Evolutionary conservation across 2,113 vertebrate species (phyloP).

Genomic region (Rhabdomys dilectus): DNA sequence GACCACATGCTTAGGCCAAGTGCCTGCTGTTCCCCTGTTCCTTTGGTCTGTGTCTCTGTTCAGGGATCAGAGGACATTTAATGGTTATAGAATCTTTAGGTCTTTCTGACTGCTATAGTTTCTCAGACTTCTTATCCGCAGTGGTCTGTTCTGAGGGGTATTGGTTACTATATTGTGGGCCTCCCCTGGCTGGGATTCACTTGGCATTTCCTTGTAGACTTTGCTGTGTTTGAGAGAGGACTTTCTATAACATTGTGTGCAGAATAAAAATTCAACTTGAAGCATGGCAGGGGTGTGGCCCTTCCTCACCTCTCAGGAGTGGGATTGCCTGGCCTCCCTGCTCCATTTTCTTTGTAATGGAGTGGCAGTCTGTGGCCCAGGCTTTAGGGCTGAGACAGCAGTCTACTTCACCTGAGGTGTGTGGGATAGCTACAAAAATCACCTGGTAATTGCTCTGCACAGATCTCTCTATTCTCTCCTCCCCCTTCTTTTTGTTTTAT

Average conservation of each 20-base stretch:
- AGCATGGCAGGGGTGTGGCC: not conserved
- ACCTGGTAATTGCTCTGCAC: not conserved
- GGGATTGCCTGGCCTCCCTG: not conserved
- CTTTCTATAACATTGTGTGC: too few relatives aligned
- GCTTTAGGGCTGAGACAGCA: not conserved
- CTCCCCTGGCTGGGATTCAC: fast-evolving
- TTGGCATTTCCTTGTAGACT: fast-evolving
- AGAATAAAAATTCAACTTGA: not conserved
- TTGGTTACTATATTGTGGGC: fast-evolving
- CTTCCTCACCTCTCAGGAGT: not conserved
- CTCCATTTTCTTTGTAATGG: too few relatives aligned
- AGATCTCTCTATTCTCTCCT: not conserved
- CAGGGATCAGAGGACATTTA: not conserved
- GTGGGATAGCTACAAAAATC: not conserved
- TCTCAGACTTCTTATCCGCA: fast-evolving
- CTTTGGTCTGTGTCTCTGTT: not conserved
- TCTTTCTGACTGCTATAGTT: not conserved
- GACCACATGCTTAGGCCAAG: not conserved
- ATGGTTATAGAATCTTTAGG: fast-evolving
- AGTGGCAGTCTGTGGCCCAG: not conserved
- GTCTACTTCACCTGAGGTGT: not conserved
- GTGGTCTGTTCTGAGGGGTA: fast-evolving
- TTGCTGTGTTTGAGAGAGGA: not conserved
- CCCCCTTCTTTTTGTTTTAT: not conserved
- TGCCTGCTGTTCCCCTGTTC: not conserved